These are phyloP conservation scores for Phortica magna DNA, from an alignment of 2,888 invertebrate genomes.

Conservation along the genomic window DNA sequence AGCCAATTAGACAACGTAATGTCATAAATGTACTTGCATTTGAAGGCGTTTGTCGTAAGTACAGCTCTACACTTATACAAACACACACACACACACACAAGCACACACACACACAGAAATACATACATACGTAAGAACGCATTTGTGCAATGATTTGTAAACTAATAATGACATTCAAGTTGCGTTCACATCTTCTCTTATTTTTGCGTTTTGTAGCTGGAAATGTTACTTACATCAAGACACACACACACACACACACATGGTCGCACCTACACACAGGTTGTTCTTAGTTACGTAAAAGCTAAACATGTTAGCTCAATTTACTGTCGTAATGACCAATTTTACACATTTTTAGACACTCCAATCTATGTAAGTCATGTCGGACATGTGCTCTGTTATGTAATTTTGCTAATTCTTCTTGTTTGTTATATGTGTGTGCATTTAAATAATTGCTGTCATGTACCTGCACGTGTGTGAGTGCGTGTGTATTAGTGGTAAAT, in stretches of 20 bases:
- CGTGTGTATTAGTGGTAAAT: too few species aligned
- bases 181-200: neutral
- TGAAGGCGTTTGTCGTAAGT: neutral
- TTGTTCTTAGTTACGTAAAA: too few species aligned
- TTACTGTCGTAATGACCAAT: too few species aligned
- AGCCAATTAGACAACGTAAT: neutral
- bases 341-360: too few species aligned
- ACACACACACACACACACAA: neutral
- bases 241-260: neutral
- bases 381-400: too few species aligned
- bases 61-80: neutral
- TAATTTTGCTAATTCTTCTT: too few species aligned
- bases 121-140: neutral
- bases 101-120: neutral
- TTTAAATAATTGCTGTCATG: too few species aligned
- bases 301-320: too few species aligned
- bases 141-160: conserved; percentile 21
- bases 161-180: conserved; percentile 8
- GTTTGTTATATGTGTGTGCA: too few species aligned
- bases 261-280: too few species aligned
- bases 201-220: neutral
- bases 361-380: too few species aligned
- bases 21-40: neutral
- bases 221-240: conserved; percentile 12
- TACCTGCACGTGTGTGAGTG: too few species aligned